Percentiles rank a stretch among this genome's conserved stretches.
phyloP scores from a whole-genome alignment of 2,113 vertebrate species.

The Chloebia gouldiae region DNA sequence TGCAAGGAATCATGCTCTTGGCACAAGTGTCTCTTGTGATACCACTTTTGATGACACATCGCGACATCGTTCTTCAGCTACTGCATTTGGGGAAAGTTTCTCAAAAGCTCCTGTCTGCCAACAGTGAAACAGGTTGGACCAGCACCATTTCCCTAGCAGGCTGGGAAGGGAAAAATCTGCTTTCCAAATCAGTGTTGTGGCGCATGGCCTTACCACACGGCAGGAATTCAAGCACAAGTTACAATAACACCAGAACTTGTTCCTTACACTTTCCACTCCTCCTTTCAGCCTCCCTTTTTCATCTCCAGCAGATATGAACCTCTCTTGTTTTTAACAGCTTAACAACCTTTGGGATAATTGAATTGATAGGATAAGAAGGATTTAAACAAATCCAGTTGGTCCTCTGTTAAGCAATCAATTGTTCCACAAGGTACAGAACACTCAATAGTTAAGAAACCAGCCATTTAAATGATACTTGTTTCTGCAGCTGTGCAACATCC shows the following conservation, averaged over 20 bases:
- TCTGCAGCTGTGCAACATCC: slow-evolving; percentile 39
- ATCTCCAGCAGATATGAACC: neutral
- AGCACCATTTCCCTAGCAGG: neutral
- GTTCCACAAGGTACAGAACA: slow-evolving; percentile 32
- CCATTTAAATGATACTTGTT: slow-evolving; percentile 65
- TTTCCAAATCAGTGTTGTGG: neutral
- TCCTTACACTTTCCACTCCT: neutral
- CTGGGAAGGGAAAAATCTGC: neutral
- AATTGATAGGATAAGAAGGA: neutral
- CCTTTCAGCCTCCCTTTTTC: neutral
- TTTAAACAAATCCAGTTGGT: slow-evolving; percentile 15
- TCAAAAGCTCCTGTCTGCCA: neutral
- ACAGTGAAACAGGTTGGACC: neutral
- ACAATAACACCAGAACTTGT: neutral
- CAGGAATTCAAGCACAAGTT: neutral
- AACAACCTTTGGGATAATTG: neutral
- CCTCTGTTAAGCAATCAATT: slow-evolving; percentile 39
- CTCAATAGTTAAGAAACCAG: slow-evolving; percentile 53
- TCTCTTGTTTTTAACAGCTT: neutral
- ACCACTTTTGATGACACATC: accelerated
- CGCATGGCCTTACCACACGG: neutral
- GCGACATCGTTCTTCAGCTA: neutral
- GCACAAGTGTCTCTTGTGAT: neutral
- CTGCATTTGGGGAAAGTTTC: neutral
- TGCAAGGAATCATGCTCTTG: neutral